These are phyloP conservation scores for Hermaeophaga mercurialis DNA, from an alignment of 2,888 invertebrate genomes.

Conservation along the genomic window DNA sequence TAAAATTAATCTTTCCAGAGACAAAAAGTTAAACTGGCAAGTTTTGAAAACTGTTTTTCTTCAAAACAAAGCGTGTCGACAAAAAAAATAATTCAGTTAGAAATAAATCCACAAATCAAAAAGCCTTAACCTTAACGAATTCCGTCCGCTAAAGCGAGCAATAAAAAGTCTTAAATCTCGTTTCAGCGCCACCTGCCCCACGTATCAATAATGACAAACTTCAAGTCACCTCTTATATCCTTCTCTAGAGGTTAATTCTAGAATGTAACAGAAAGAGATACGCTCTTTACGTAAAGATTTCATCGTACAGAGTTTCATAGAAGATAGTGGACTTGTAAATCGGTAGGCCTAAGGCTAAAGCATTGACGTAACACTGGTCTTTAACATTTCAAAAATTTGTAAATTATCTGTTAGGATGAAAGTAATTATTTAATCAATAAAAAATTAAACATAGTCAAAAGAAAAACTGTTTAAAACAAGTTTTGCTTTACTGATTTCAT, in stretches of 20 bases:
- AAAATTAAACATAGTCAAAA: too few species aligned
- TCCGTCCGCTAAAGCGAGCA: constrained; percentile 26
- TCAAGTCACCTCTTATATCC: constrained; percentile 16
- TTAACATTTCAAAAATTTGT: too few species aligned
- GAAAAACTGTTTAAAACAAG: too few species aligned
- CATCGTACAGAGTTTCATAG: constrained; percentile 37
- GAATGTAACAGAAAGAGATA: constrained; percentile 12
- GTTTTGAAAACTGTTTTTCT: too few species aligned
- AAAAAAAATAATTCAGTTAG: too few species aligned
- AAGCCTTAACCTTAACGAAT: constrained; percentile 25
- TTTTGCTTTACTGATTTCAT: too few species aligned
- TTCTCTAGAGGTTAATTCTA: constrained; percentile 4
- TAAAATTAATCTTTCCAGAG: too few species aligned
- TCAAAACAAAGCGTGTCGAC: too few species aligned
- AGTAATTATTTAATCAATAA: too few species aligned
- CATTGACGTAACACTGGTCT: constrained; percentile 1
- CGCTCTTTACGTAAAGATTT: constrained; percentile 15
- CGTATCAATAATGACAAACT: constrained; percentile 19
- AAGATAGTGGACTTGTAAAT: constrained; percentile 43
- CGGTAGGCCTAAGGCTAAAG: constrained; percentile 38
- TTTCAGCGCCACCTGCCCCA: constrained; percentile 38
- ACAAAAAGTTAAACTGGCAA: too few species aligned
- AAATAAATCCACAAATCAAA: constrained; percentile 27
- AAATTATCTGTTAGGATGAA: too few species aligned
- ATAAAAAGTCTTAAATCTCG: constrained; percentile 32